Percentiles rank a stretch among this genome's conserved stretches.
phyloP scores from a whole-genome alignment of 2,888 invertebrate species.

The Epiblema foenella region DNA sequence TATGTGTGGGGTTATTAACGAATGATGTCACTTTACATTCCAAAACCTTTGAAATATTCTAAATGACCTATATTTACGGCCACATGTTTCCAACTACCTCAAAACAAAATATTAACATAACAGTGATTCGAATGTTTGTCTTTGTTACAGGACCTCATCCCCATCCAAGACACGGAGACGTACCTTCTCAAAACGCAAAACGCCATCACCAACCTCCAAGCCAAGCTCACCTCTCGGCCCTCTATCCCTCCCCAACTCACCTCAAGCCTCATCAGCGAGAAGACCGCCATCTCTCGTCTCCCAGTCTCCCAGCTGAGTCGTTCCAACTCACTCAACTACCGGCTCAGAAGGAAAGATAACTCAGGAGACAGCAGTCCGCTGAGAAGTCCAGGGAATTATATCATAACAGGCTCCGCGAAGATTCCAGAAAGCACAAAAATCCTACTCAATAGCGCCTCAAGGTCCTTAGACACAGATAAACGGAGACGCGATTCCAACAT shows the following conservation, averaged over 20 bases:
- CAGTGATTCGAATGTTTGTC: background rate
- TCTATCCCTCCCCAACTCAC: constrained; percentile 73
- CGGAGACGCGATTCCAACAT: constrained; percentile 69
- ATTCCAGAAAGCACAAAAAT: constrained; percentile 68
- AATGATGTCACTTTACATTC: background rate
- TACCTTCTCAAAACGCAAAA: constrained; percentile 86
- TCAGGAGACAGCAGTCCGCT: constrained; percentile 75
- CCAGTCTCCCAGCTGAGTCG: constrained; percentile 78
- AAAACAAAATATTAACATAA: background rate
- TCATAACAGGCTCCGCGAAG: constrained; percentile 77
- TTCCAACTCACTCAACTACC: constrained; percentile 80
- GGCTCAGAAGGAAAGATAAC: constrained; percentile 72
- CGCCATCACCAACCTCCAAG: constrained; percentile 86
- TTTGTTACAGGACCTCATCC: constrained; percentile 81
- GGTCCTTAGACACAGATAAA: constrained; percentile 73
- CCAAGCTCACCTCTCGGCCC: constrained; percentile 75
- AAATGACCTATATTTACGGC: too few species aligned
- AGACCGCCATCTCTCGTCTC: constrained; percentile 74
- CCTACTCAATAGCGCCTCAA: constrained; percentile 70
- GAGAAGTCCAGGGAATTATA: constrained; percentile 77
- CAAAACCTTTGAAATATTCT: too few species aligned
- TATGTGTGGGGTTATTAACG: background rate
- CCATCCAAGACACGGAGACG: constrained; percentile 81
- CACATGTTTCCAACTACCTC: background rate
- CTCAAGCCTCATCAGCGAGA: constrained; percentile 76